Percentiles rank a stretch among this genome's conserved stretches.
phyloP scores from a whole-genome alignment of 2,113 vertebrate species.

The Hipposideros armiger region DNA sequence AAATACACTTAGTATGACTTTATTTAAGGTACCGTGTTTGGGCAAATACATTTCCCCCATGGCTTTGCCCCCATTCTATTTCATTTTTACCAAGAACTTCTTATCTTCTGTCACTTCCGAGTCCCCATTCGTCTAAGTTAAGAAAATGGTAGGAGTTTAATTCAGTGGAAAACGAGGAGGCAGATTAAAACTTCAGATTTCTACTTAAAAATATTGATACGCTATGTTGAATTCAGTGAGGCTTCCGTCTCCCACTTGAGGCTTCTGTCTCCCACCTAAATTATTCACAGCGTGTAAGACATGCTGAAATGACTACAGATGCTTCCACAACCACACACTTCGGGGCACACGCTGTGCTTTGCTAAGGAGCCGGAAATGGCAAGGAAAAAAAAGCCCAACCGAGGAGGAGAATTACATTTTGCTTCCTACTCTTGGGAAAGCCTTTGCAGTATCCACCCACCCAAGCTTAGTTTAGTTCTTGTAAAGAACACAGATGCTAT shows the following conservation, averaged over 20 bases:
- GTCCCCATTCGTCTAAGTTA: not conserved
- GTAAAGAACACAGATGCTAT: slow-evolving; percentile 61
- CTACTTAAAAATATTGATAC: not conserved
- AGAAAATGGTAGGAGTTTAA: not conserved
- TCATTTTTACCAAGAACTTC: not conserved
- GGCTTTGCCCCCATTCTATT: not conserved
- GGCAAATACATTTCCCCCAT: not conserved
- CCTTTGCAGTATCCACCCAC: slow-evolving; percentile 70
- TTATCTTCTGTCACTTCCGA: not conserved
- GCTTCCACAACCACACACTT: not conserved
- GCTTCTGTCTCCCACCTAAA: not conserved
- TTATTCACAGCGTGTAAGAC: not conserved
- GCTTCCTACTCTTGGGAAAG: slow-evolving; percentile 71
- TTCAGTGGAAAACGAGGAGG: not conserved
- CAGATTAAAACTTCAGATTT: not conserved
- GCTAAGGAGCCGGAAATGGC: slow-evolving; percentile 24
- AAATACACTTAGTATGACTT: rapidly evolving
- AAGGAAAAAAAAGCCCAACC: not conserved
- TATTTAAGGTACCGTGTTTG: not conserved
- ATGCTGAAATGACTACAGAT: not conserved
- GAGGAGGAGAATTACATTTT: slow-evolving; percentile 38
- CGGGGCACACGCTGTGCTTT: not conserved
- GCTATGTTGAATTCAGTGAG: not conserved
- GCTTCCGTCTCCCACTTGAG: not conserved
- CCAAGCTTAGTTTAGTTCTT: slow-evolving; percentile 65